A percentile compares a stretch with the other conserved stretches of the same genome.
These are phyloP conservation scores for Emys orbicularis DNA, from an alignment of 2,797 vertebrate species.

Conservation along the genomic window DNA sequence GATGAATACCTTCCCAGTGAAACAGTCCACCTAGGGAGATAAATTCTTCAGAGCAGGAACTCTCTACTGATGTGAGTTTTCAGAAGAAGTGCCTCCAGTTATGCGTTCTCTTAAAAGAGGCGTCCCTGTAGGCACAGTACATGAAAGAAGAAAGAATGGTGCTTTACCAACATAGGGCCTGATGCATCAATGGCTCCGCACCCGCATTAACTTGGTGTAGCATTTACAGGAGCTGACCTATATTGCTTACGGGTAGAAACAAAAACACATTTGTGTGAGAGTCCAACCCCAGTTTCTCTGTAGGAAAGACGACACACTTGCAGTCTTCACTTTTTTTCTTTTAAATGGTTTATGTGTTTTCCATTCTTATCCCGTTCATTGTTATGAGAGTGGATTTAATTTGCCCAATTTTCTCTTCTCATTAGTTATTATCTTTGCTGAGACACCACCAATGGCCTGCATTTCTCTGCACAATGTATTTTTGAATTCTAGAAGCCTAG, in stretches of 20 bases:
- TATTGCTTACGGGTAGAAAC: neutral
- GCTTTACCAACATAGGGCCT: neutral
- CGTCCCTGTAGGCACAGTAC: fast-evolving
- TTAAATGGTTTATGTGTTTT: fast-evolving
- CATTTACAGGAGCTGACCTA: neutral
- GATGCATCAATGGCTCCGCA: neutral
- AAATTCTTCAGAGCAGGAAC: neutral
- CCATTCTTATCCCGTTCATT: neutral
- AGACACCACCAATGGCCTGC: neutral
- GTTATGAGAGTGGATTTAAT: neutral
- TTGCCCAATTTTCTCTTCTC: neutral
- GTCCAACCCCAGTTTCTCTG: fast-evolving
- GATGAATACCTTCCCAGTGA: neutral
- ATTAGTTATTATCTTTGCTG: neutral
- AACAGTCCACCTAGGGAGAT: neutral
- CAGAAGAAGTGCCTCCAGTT: neutral
- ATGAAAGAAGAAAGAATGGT: neutral
- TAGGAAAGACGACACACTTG: fast-evolving
- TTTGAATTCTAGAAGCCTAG: neutral
- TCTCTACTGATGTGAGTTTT: neutral
- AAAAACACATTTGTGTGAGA: neutral
- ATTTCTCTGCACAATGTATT: neutral
- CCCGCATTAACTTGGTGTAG: neutral
- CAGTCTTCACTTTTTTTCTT: neutral
- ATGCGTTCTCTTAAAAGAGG: neutral